Evolutionary conservation across 2,113 vertebrate species (phyloP).

Genomic region (Fulmarus glacialis): DNA sequence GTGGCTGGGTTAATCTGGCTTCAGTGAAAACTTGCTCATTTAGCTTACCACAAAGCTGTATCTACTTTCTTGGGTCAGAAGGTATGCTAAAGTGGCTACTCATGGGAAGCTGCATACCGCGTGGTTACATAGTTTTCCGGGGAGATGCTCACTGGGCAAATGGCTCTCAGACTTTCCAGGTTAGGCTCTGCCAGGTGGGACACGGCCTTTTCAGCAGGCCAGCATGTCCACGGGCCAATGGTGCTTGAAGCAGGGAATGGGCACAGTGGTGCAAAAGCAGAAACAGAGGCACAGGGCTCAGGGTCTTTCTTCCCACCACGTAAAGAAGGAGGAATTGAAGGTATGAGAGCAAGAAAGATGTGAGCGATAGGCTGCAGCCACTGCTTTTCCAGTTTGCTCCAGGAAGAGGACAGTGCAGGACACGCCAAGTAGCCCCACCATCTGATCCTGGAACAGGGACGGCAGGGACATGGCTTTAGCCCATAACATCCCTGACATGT

Average conservation of each 20-base stretch:
- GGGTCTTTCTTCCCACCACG: neutral
- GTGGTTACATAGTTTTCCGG: neutral
- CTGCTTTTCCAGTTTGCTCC: neutral
- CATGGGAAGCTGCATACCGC: neutral
- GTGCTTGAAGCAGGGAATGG: neutral
- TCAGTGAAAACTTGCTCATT: neutral
- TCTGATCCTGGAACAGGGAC: neutral
- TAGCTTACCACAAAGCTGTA: neutral
- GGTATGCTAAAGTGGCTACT: neutral
- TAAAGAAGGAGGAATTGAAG: neutral
- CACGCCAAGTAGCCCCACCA: neutral
- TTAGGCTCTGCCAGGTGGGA: neutral
- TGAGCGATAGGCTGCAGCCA: neutral
- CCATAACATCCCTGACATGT: neutral
- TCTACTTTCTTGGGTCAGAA: neutral
- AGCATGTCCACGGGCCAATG: neutral
- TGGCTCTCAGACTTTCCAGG: neutral
- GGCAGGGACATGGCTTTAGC: neutral
- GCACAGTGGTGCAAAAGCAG: rapidly evolving
- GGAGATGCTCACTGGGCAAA: neutral
- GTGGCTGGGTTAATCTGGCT: neutral
- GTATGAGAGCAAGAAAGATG: neutral
- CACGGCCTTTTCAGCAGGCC: neutral
- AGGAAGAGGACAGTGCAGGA: neutral
- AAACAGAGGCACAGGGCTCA: neutral